These are phyloP conservation scores for Telmatherina bonti DNA, from an alignment of 2,797 vertebrate species.

Conservation along the genomic window DNA sequence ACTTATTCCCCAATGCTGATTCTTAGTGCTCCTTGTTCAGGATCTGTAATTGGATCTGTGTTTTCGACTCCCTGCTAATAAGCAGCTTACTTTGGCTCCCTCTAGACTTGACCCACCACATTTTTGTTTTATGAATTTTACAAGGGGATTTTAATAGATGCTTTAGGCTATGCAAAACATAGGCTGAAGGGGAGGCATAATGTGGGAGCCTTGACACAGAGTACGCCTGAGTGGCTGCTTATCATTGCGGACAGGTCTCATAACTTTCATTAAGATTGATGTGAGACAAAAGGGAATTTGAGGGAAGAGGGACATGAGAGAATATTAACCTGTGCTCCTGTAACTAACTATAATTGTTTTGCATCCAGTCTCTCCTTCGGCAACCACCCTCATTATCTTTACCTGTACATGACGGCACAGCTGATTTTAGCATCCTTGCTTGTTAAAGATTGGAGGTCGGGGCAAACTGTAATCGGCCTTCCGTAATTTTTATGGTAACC, in stretches of 20 bases:
- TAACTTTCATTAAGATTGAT: slow-evolving; percentile 99
- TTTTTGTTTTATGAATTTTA: slow-evolving; percentile 99
- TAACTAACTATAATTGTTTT: slow-evolving; percentile 98
- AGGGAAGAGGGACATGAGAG: slow-evolving; percentile 91
- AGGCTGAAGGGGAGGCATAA: slow-evolving; percentile 96
- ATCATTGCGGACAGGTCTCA: slow-evolving; percentile 98
- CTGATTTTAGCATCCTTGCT: slow-evolving; percentile 88
- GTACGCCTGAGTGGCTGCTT: slow-evolving; percentile 95
- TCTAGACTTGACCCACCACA: slow-evolving; percentile 99
- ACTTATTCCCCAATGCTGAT: slow-evolving; percentile 95
- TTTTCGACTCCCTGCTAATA: slow-evolving; percentile 99
- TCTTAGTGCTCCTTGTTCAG: slow-evolving; percentile 96
- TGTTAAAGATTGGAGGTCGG: slow-evolving; percentile 85
- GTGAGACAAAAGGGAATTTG: slow-evolving; percentile 90
- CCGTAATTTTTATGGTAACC: slow-evolving; percentile 77
- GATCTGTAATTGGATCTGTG: slow-evolving; percentile 99
- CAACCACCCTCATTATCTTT: slow-evolving; percentile 94
- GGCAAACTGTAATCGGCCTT: slow-evolving; percentile 78
- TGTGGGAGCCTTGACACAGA: slow-evolving; percentile 93
- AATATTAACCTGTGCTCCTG: slow-evolving; percentile 99
- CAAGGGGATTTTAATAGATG: slow-evolving; percentile 99
- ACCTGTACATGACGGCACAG: slow-evolving; percentile 91
- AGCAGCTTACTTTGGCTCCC: slow-evolving; percentile 99
- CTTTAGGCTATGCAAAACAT: slow-evolving; percentile 99
- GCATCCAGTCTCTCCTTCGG: slow-evolving; percentile 92